Evolutionary conservation across 1,140 invertebrate genomes (phyloP), one percentile per base, ranked within the genome.

Genomic region (Drosophila kurseongensis): DNA sequence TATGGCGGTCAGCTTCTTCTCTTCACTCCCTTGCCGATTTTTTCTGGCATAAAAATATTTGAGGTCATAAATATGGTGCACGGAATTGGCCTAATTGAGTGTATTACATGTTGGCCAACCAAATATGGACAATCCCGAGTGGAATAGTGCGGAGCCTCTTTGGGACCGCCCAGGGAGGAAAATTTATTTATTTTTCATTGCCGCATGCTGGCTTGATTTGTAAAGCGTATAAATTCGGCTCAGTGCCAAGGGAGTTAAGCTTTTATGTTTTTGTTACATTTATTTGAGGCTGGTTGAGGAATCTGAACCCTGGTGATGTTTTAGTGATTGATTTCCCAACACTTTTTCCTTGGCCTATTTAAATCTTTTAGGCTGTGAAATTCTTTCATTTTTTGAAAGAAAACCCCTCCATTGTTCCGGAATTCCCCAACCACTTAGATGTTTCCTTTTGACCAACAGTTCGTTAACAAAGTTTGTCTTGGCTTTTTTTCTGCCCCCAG

Each of bases 1-100:
- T 86, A 88, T 82, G 67, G 75, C 71, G 63, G 69, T 82, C 71
- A 62, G 74, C 74, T 72, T 73, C 57, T 65, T 45, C 56, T 63
- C 44, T 47, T 51, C 65, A 44, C 47, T 44, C 52, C 40, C 13
- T 48, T 42, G 18, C 57, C 60, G 35, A 61, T 62, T 67, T 66
- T 47, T 54, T 38, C 35, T 69, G 68, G 67, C 81, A 79, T 82
- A 76, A 76, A 86, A 86, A 83, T 88, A 86, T 86, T 83, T 82
- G 58, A 42, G 79, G 62, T 65, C 71, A 86, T 88, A 88, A 86
- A 86, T 86, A 88, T 79, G 79, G 62, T 44, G 65, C 71, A 60
- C 62, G 41, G 81, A 61, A 86, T 88, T 86, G 83, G 75, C 75
- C 83, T 86, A 86, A 86, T 86, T 86, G 83, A 76, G 79, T 88